These are phyloP conservation scores for Dendrolimus houi DNA, from an alignment of 2,888 invertebrate genomes.

Conservation along the genomic window DNA sequence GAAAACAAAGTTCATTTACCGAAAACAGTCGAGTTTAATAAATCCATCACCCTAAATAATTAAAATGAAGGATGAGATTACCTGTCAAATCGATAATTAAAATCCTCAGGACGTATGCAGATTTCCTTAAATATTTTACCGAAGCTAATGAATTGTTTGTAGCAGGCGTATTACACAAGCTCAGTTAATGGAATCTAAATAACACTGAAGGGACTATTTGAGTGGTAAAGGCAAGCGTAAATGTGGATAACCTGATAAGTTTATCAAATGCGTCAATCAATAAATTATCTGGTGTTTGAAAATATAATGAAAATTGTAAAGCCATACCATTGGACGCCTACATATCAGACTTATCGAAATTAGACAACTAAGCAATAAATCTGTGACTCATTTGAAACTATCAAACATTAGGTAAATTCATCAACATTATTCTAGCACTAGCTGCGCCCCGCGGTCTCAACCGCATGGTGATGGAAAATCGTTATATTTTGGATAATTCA, in stretches of 20 bases:
- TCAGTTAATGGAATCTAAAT: constrained; percentile 17
- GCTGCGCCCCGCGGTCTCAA: too few species aligned
- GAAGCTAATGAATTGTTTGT: not conserved
- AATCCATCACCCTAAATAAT: not conserved
- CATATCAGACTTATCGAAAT: not conserved
- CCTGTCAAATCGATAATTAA: not conserved
- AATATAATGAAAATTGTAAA: constrained; percentile 15
- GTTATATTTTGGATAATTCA: too few species aligned
- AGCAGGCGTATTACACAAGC: constrained; percentile 8
- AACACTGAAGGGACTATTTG: constrained; percentile 19
- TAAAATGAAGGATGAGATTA: not conserved
- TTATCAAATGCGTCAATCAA: constrained; percentile 39
- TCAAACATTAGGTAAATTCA: too few species aligned
- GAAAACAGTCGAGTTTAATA: not conserved
- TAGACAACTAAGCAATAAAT: not conserved
- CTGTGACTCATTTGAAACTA: not conserved
- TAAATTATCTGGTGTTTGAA: constrained; percentile 34
- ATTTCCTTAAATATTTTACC: constrained; percentile 8
- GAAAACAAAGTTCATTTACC: not conserved
- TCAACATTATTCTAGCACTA: too few species aligned
- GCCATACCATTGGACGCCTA: constrained; percentile 9
- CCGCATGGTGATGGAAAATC: too few species aligned
- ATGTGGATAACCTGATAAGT: constrained; percentile 30
- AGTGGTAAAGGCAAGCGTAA: constrained; percentile 5
- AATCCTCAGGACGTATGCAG: not conserved